A percentile compares a stretch with the other conserved stretches of the same genome.
These are phyloP conservation scores for Drosophila mimica DNA, from an alignment of 2,888 invertebrate genomes.

Conservation along the genomic window DNA sequence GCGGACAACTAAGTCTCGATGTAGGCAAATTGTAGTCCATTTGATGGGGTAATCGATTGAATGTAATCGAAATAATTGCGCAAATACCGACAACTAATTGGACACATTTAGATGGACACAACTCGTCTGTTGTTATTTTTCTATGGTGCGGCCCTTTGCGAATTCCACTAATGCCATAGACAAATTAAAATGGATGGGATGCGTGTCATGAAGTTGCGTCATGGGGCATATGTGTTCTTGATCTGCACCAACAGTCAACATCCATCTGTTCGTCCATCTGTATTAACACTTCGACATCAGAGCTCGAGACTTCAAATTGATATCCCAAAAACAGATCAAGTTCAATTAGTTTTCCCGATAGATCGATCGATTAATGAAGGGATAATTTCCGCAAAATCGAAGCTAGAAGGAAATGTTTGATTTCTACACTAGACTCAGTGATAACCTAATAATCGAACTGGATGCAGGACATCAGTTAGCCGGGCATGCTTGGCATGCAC, in stretches of 20 bases:
- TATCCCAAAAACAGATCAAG: not conserved
- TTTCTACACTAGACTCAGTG: not conserved
- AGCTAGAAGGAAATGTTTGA: not conserved
- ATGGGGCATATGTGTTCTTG: not conserved
- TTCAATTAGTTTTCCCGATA: not conserved
- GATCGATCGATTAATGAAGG: not conserved
- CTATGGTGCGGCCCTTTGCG: conserved; percentile 25
- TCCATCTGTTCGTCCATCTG: no score
- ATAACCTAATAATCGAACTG: not conserved
- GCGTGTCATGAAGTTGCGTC: not conserved
- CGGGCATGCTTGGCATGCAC: not conserved
- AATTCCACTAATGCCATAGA: conserved; percentile 6
- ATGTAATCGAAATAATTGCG: conserved; percentile 51
- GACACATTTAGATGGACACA: conserved; percentile 52
- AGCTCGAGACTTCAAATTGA: no score
- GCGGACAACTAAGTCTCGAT: not conserved
- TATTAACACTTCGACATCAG: no score
- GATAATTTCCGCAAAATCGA: not conserved
- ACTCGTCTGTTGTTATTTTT: conserved; percentile 6
- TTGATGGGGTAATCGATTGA: conserved; percentile 47
- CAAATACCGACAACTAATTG: conserved; percentile 48
- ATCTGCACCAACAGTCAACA: not conserved
- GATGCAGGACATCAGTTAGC: conserved; percentile 14
- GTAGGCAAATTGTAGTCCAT: conserved; percentile 20
- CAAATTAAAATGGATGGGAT: not conserved